Percentiles rank a stretch among this genome's conserved stretches.
Conservation (phyloP, 2,113 vertebrate species). For the Craseonycteris thonglongyai region DNA sequence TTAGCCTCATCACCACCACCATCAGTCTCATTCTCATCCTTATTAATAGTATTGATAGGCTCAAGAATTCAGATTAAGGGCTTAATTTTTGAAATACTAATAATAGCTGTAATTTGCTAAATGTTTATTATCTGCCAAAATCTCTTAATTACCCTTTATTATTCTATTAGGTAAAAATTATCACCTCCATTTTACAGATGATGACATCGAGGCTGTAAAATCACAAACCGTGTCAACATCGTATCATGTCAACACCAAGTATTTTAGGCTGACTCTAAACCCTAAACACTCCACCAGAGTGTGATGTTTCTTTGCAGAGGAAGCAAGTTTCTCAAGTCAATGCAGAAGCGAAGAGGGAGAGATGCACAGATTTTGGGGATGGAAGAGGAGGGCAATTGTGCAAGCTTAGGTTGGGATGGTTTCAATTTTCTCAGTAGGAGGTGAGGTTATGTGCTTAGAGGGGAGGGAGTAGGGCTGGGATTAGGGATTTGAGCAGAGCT, state of each 20-base stretch:
- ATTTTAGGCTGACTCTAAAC: not conserved
- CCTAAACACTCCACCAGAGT: not conserved
- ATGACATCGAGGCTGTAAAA: not conserved
- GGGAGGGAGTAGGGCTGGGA: constrained; percentile 45
- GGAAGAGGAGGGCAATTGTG: constrained; percentile 20
- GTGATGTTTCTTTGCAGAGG: not conserved
- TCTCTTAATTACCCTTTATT: not conserved
- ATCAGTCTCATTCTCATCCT: not conserved
- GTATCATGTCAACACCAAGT: not conserved
- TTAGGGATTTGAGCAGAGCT: constrained; percentile 37
- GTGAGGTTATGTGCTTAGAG: constrained; percentile 62
- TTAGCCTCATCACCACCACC: not conserved
- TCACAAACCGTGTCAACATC: not conserved
- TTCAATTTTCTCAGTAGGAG: constrained; percentile 74
- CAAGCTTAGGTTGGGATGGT: constrained; percentile 55
- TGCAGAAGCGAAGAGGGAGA: not conserved
- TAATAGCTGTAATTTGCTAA: not conserved
- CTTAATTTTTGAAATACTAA: not conserved
- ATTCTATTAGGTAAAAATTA: not conserved
- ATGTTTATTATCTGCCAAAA: not conserved
- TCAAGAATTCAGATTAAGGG: not conserved
- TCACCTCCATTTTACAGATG: not conserved
- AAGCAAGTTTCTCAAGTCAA: not conserved
- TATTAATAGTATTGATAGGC: not conserved
- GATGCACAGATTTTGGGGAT: not conserved